A percentile compares a stretch with the other conserved stretches of the same genome.
Evolutionary conservation across 1,140 invertebrate species (phyloP).

Genomic region (Saccostrea cuccullata): DNA sequence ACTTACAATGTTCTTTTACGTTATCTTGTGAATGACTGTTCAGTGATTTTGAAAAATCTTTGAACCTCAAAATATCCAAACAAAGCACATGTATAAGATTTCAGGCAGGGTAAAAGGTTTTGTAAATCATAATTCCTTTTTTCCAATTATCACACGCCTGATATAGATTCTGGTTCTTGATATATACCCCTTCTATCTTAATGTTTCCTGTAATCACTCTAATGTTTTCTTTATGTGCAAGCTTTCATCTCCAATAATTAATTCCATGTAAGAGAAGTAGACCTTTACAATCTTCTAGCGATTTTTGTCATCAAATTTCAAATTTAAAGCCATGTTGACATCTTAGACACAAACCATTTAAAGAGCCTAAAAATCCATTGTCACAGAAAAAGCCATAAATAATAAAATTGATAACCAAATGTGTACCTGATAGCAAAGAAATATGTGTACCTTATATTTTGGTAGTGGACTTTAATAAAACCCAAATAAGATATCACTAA

Average conservation of each 20-base stretch:
- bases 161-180: background rate
- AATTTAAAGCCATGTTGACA: background rate
- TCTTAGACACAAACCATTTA: background rate
- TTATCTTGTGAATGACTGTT: no score
- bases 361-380: constrained; percentile 3
- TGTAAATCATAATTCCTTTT: background rate
- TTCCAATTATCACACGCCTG: background rate
- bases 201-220: background rate
- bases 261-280: background rate
- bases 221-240: background rate
- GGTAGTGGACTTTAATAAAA: no score
- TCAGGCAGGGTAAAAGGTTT: background rate
- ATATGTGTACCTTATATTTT: background rate
- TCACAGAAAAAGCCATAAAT: background rate
- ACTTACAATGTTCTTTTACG: no score
- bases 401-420: background rate
- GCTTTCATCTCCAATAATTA: background rate
- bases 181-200: background rate
- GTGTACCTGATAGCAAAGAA: background rate
- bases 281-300: background rate
- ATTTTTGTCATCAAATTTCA: constrained; percentile 25
- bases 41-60: no score
- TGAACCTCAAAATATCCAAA: no score
- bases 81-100: background rate
- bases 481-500: no score